phyloP scores from a whole-genome alignment of 2,797 vertebrate genomes.

The Columba guinea region DNA sequence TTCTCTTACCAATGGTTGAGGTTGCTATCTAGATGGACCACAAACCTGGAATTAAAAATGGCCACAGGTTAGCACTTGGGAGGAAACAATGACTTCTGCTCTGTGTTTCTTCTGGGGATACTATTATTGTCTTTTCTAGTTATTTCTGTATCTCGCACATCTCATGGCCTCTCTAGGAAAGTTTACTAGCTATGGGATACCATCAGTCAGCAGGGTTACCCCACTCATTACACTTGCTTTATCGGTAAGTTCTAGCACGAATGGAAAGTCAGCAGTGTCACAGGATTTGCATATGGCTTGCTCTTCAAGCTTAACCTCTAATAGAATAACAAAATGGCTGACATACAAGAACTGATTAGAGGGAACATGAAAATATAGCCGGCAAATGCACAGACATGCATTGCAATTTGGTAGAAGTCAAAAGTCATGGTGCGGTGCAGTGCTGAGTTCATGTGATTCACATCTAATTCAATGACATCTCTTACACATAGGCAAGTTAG shows the following conservation, averaged over 20 bases:
- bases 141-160: neutral
- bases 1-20: neutral
- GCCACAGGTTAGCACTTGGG: neutral
- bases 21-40: neutral
- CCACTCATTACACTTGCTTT: neutral
- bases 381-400: neutral
- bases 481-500: neutral
- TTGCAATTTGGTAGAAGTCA: neutral
- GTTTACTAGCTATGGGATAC: neutral
- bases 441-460: neutral
- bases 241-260: neutral
- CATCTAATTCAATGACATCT: neutral
- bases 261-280: conserved; percentile 6
- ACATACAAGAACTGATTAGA: neutral
- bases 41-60: neutral
- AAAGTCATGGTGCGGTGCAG: neutral
- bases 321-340: neutral
- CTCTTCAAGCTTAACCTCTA: neutral
- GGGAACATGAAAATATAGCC: neutral
- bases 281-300: neutral
- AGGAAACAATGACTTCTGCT: neutral
- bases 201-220: neutral
- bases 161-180: neutral
- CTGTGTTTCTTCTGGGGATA: neutral
- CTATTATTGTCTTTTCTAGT: neutral